phyloP scores from a whole-genome alignment of 2,113 vertebrate species.

The Anolis carolinensis region DNA sequence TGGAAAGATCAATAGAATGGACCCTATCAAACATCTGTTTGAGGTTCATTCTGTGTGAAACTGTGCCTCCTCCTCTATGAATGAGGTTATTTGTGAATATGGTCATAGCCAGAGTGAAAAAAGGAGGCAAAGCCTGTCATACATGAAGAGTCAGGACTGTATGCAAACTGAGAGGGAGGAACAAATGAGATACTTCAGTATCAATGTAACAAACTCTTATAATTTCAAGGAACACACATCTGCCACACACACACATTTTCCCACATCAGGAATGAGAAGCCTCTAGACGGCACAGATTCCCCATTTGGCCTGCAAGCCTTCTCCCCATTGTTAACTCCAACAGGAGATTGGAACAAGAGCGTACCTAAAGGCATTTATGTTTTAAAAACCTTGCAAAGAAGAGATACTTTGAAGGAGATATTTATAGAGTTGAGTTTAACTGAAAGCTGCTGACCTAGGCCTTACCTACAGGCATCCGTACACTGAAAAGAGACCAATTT shows the following conservation, averaged over 20 bases:
- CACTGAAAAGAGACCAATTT: neutral
- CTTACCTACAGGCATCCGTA: neutral
- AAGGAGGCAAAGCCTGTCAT: fast-evolving
- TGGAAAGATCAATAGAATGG: neutral
- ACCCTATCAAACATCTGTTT: neutral
- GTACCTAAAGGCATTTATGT: no score
- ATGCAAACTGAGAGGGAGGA: neutral
- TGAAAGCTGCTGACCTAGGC: no score
- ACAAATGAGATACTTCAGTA: neutral
- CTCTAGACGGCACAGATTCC: no score
- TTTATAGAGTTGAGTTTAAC: no score
- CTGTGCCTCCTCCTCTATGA: no score
- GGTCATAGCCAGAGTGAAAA: neutral
- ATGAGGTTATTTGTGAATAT: neutral
- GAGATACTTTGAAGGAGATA: no score
- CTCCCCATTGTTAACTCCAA: no score
- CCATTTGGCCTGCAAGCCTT: no score
- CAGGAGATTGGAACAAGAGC: no score
- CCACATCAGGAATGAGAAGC: no score
- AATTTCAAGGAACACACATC: neutral
- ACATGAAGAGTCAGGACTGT: neutral
- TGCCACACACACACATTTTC: neutral
- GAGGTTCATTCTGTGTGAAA: neutral
- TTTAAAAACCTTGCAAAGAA: no score
- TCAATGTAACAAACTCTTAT: neutral